Conservation (phyloP, 1,140 invertebrate genomes). For the Daktulosphaira vitifoliae region DNA sequence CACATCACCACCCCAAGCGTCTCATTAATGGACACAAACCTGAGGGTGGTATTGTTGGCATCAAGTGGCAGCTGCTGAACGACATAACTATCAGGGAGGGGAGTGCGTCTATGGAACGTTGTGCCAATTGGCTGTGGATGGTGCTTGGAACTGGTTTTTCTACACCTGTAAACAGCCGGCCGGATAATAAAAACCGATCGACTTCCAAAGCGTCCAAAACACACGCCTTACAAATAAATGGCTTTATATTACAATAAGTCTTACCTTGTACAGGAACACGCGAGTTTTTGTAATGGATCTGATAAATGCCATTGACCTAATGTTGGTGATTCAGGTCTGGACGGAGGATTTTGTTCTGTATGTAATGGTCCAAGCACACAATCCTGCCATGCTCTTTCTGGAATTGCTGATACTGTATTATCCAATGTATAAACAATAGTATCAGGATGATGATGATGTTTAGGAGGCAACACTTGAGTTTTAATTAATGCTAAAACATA, state of each 20-base stretch:
- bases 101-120: constrained; percentile 32
- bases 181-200: constrained; percentile 32
- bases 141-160: constrained; percentile 30
- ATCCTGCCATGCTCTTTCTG: constrained; percentile 70
- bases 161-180: constrained; percentile 28
- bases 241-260: constrained; percentile 38
- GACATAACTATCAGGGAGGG: constrained; percentile 27
- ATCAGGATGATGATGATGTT: constrained; percentile 39
- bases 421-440: constrained; percentile 44
- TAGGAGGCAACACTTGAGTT: constrained; percentile 9
- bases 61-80: constrained; percentile 29
- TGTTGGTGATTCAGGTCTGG: constrained; percentile 44
- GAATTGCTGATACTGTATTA: constrained; percentile 51
- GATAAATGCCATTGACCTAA: constrained; percentile 65
- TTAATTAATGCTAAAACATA: not conserved
- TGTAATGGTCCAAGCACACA: constrained; percentile 50
- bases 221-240: not conserved
- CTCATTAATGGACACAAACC: constrained; percentile 28
- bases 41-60: constrained; percentile 33
- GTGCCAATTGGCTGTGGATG: constrained; percentile 32
- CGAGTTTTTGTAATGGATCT: constrained; percentile 71
- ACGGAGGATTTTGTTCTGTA: constrained; percentile 41
- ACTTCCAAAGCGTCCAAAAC: constrained; percentile 20
- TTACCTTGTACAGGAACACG: constrained; percentile 69
- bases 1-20: constrained; percentile 30